Conservation (phyloP, 2,113 vertebrate genomes). For the Poicephalus meyeri region DNA sequence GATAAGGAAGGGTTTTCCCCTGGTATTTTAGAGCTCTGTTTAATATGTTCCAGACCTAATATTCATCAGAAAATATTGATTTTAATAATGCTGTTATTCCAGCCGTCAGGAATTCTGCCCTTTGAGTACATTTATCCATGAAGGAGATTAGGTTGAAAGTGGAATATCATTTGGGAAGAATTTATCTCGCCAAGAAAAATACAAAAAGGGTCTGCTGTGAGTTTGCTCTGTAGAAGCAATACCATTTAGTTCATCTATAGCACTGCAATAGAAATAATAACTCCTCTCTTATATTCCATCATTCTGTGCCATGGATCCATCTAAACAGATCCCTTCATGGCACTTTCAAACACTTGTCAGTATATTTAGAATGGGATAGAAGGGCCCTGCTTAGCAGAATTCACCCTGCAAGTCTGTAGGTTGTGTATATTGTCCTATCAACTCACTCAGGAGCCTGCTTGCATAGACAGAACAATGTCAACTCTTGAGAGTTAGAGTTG, state of each 20-base stretch:
- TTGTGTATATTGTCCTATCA: fast-evolving
- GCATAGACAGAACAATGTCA: neutral
- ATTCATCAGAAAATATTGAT: slow-evolving; percentile 49
- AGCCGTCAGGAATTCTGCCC: slow-evolving; percentile 39
- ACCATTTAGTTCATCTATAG: neutral
- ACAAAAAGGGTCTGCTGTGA: neutral
- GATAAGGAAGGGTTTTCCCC: neutral
- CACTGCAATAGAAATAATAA: neutral
- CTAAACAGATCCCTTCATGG: neutral
- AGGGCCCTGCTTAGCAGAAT: neutral
- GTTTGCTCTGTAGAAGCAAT: neutral
- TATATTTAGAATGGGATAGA: neutral
- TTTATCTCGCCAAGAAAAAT: neutral
- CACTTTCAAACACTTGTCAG: neutral
- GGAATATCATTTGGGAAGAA: neutral
- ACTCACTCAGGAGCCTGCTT: neutral
- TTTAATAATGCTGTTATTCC: slow-evolving; percentile 42
- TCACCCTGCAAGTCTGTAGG: neutral
- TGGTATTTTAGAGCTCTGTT: neutral
- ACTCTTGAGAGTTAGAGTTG: neutral
- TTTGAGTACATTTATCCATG: slow-evolving; percentile 31
- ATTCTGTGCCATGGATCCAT: neutral
- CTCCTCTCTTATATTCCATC: neutral
- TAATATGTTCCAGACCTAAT: slow-evolving; percentile 12
- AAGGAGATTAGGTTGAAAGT: neutral